Base-by-base conservation (phyloP, 1,140 invertebrate species). In the Drosophila sucinea region DNA sequence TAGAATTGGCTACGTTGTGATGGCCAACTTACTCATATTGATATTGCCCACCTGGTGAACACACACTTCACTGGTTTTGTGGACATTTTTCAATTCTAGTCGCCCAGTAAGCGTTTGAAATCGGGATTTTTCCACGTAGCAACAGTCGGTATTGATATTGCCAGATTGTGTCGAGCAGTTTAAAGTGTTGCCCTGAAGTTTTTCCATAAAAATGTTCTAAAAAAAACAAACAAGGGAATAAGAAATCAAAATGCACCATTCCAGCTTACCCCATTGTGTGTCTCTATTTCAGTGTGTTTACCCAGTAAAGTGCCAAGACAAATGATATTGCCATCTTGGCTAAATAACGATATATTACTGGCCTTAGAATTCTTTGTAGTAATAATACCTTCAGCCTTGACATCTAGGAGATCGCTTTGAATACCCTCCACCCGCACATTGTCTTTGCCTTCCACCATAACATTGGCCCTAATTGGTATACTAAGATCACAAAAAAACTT, bases 91-190 rank as follows among this genome's bases (percentile, higher is more conserved):
- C 0, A 92, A 63, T 1, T 85, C 73, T 47, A 92, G 56, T 4
- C 61, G 68, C 1, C 91, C 91, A 0, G 72, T 81, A 54, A 70
- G 56, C 0, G 91, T 92, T 47, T 86, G 74, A 66, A 92, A 92
- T 32, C 78, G 84, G 1, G 90, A 92, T n/a, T 74, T 71, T 44
- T 91, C 85, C 2, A 87, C 90, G 70, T 92, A 92, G 17, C 91
- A 91, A 32, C 77, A 87, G 54, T 91, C 87, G 1, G 82, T 90
- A 0, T 57, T 58, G 1, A 92, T 92, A 32, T 73, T 79, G 4
- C 91, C 91, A 6, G 64, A 44, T 8, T 77, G 72, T 17, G 91
- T 91, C 17, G 68, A 72, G 47, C 85, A 91, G 0, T 54, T 74
- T 4, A 92, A 33, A 30, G 30, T 70, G 55, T 92, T 82, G 10